Evolutionary conservation across 2,888 invertebrate species (phyloP).

Genomic region (Trileptium ribeirensis): DNA sequence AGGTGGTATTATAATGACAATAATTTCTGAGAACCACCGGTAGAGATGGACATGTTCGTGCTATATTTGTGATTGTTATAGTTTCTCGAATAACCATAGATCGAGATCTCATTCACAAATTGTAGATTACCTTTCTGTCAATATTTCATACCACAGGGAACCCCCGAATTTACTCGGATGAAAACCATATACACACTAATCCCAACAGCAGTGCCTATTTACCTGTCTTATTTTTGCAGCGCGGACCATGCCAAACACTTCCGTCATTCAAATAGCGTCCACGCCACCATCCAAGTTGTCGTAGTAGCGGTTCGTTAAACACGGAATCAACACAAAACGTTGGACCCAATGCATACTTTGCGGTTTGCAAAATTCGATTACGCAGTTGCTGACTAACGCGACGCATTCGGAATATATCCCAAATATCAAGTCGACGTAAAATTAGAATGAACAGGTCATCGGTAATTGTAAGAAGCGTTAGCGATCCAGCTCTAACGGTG

Average conservation of each 20-base stretch:
- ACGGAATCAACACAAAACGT: background rate
- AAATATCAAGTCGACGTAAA: background rate
- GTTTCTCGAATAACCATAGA: too few relatives aligned
- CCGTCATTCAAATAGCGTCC: background rate
- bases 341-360: background rate
- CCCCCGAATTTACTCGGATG: too few relatives aligned
- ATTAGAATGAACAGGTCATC: background rate
- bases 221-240: background rate
- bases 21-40: too few relatives aligned
- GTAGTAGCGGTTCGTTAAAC: background rate
- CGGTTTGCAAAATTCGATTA: background rate
- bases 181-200: too few relatives aligned
- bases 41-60: too few relatives aligned
- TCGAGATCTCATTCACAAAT: too few relatives aligned
- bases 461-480: background rate
- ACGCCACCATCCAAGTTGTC: background rate
- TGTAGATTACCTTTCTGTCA: too few relatives aligned
- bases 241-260: background rate
- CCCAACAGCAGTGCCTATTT: too few relatives aligned
- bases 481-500: too few relatives aligned
- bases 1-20: too few relatives aligned
- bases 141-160: too few relatives aligned
- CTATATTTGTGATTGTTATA: too few relatives aligned
- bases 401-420: background rate
- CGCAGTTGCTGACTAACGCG: background rate